These are phyloP conservation scores for Thunnus maccoyii DNA, from an alignment of 2,113 vertebrate genomes.

Conservation along the genomic window DNA sequence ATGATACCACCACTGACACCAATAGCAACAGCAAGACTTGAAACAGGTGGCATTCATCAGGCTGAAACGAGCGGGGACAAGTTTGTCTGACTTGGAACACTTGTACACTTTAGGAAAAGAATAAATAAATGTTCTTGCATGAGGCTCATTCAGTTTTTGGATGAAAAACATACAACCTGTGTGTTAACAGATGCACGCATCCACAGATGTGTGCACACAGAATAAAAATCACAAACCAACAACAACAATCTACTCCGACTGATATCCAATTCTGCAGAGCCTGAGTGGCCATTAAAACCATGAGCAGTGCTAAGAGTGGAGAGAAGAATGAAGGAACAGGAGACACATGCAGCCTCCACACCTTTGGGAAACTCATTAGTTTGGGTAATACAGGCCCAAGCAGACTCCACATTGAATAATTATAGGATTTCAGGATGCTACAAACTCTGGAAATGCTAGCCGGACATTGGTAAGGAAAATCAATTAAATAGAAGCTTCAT, in stretches of 20 bases:
- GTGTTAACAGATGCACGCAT: background rate
- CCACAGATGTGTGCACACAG: constrained; percentile 3
- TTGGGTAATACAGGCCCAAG: constrained; percentile 47
- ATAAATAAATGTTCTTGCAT: background rate
- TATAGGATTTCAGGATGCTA: constrained; percentile 63
- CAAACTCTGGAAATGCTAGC: constrained; percentile 68
- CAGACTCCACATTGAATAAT: constrained; percentile 65
- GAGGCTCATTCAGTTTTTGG: background rate
- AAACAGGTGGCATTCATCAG: constrained; percentile 21
- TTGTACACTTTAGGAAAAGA: constrained; percentile 1
- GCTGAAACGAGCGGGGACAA: background rate
- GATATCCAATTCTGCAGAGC: constrained; percentile 51
- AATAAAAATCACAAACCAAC: constrained; percentile 20
- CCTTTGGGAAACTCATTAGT: constrained; percentile 76
- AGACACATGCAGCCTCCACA: constrained; percentile 57
- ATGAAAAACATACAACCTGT: constrained; percentile 34
- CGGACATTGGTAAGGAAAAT: constrained; percentile 58
- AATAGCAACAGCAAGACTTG: no score
- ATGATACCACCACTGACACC: no score
- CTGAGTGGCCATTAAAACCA: constrained; percentile 69
- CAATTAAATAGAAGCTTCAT: constrained; percentile 68
- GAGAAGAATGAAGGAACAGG: constrained; percentile 40
- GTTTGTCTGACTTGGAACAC: no score
- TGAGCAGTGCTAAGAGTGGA: constrained; percentile 25
- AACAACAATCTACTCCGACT: constrained; percentile 41